phyloP scores from a whole-genome alignment of 2,113 vertebrate species.

The Hippocampus comes region DNA sequence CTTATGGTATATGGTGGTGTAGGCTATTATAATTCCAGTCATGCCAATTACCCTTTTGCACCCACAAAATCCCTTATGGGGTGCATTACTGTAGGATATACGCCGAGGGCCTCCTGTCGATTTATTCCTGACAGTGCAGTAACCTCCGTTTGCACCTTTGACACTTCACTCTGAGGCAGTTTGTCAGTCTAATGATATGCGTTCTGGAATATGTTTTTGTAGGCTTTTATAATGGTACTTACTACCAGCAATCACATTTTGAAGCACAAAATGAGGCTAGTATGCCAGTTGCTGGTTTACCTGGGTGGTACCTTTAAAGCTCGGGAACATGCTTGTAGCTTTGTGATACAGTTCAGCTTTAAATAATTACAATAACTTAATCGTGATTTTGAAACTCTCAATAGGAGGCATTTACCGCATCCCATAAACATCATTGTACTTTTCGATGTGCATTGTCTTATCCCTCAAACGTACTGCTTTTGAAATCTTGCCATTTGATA shows the following conservation, averaged over 20 bases:
- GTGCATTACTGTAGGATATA: not conserved
- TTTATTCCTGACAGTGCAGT: not conserved
- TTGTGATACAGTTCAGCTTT: not conserved
- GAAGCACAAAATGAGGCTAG: too few species aligned
- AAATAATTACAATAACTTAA: not conserved
- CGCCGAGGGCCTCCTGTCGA: not conserved
- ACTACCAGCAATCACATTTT: too few species aligned
- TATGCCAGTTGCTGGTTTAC: too few species aligned
- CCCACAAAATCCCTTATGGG: not conserved
- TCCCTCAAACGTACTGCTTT: not conserved
- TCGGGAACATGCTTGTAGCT: not conserved
- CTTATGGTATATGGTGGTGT: not conserved
- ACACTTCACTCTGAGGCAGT: not conserved
- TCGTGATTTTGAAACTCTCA: not conserved
- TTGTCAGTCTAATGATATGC: too few species aligned
- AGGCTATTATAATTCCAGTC: not conserved
- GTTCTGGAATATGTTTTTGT: too few species aligned
- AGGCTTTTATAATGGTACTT: too few species aligned
- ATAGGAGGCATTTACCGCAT: not conserved
- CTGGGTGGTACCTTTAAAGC: too few species aligned
- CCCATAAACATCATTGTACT: not conserved
- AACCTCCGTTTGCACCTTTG: not conserved
- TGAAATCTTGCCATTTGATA: not conserved
- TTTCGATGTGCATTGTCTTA: not conserved
- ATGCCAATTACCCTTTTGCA: not conserved